These are phyloP conservation scores for Pachyseris speciosa DNA, from an alignment of 64 coral and sea anemone species.

Conservation along the genomic window DNA sequence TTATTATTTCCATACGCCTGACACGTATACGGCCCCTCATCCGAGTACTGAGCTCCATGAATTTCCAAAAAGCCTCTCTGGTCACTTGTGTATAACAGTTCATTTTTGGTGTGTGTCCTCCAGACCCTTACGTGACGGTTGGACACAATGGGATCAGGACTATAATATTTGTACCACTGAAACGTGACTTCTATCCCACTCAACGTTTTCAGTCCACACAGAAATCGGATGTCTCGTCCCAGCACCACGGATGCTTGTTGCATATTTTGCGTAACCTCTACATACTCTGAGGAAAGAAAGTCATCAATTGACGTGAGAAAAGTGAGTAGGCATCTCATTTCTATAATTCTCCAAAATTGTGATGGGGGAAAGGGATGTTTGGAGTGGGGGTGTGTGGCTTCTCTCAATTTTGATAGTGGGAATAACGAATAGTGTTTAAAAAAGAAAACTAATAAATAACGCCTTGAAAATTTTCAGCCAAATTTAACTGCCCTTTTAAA, in stretches of 20 bases:
- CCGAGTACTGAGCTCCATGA: neutral
- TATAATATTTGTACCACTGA: constrained; percentile 40
- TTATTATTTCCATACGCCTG: neutral
- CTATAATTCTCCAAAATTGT: no score
- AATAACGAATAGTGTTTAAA: no score
- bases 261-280: neutral
- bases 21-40: constrained; percentile 43
- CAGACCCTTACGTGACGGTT: constrained; percentile 18
- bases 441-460: no score
- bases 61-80: constrained; percentile 46
- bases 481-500: no score
- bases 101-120: neutral
- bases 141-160: neutral
- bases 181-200: constrained; percentile 47
- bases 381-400: no score
- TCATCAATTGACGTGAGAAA: neutral
- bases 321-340: no score
- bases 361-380: no score
- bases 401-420: no score
- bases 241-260: neutral
- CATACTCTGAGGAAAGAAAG: neutral
- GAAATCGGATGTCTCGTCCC: neutral
- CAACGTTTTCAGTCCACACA: constrained; percentile 45
- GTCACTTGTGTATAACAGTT: neutral
- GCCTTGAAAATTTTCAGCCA: no score